phyloP scores from a whole-genome alignment of 2,888 invertebrate species.

The Noctuana brunneofusca region DNA sequence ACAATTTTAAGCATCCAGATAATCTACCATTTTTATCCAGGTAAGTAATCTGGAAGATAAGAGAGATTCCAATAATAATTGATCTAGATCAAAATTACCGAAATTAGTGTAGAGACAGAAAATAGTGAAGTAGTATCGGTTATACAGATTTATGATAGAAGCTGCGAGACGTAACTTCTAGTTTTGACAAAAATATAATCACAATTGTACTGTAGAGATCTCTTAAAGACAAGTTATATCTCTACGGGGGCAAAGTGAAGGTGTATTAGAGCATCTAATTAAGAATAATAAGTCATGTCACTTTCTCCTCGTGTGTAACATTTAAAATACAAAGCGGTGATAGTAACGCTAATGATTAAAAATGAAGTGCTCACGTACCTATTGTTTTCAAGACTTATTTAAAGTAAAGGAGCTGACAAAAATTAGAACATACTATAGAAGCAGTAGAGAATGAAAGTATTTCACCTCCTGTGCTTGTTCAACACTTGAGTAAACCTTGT shows the following conservation, averaged over 20 bases:
- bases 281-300: conserved; percentile 38
- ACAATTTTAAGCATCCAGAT: too few species aligned
- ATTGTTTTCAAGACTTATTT: conserved; percentile 15
- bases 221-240: neutral
- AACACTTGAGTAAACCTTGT: conserved; percentile 2
- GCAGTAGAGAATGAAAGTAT: neutral
- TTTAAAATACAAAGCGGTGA: conserved; percentile 35
- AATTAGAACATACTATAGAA: neutral
- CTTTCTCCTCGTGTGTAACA: conserved; percentile 51
- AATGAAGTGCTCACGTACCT: conserved; percentile 4
- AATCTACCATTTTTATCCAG: too few species aligned
- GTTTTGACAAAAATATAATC: too few species aligned
- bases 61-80: too few species aligned
- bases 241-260: conserved; percentile 1
- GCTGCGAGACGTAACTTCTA: too few species aligned
- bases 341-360: conserved; percentile 45
- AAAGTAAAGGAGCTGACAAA: neutral
- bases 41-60: too few species aligned
- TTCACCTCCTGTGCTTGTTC: neutral
- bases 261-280: conserved; percentile 33
- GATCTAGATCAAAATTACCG: too few species aligned
- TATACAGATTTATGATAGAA: too few species aligned
- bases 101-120: too few species aligned
- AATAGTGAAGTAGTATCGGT: too few species aligned
- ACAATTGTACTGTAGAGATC: too few species aligned